phyloP scores from a whole-genome alignment of 2,888 invertebrate genomes.

The Tigriopus californicus region DNA sequence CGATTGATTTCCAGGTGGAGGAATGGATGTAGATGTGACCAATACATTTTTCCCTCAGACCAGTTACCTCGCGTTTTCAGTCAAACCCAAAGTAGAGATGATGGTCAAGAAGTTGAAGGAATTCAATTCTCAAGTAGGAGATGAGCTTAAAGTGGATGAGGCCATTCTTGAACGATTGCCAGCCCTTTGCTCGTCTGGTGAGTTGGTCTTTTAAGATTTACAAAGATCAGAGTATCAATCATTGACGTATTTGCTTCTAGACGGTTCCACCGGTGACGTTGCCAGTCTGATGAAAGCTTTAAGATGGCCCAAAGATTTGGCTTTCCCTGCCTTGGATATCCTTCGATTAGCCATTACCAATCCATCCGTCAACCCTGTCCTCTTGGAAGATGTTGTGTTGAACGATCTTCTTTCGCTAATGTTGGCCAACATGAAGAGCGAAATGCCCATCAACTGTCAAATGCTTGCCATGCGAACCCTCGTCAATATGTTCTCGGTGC shows the following conservation, averaged over 20 bases:
- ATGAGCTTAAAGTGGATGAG: conserved; percentile 34
- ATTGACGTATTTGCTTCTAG: neutral
- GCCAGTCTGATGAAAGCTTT: conserved; percentile 16
- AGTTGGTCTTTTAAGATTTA: neutral
- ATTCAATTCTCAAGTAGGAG: conserved; percentile 44
- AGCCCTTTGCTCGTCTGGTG: neutral
- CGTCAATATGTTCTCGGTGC: conserved; percentile 58
- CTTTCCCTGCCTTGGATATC: conserved; percentile 76
- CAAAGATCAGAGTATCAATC: neutral
- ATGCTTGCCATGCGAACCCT: conserved; percentile 56
- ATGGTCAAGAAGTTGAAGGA: conserved; percentile 41
- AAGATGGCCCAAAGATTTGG: conserved; percentile 37
- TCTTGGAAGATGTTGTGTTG: conserved; percentile 29
- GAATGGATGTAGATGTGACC: neutral
- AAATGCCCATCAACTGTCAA: conserved; percentile 44
- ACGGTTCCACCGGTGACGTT: neutral
- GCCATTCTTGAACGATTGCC: conserved; percentile 28
- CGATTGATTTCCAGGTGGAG: too few species aligned
- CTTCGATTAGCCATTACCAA: conserved; percentile 60
- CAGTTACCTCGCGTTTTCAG: conserved; percentile 43
- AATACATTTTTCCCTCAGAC: conserved; percentile 32
- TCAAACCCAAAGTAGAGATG: conserved; percentile 31
- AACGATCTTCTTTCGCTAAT: conserved; percentile 29
- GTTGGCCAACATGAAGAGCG: conserved; percentile 29
- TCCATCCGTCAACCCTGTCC: conserved; percentile 37